A percentile compares a stretch with the other conserved stretches of the same genome.
Evolutionary conservation across 2,113 vertebrate species (phyloP).

Genomic region (Ciconia maguari): DNA sequence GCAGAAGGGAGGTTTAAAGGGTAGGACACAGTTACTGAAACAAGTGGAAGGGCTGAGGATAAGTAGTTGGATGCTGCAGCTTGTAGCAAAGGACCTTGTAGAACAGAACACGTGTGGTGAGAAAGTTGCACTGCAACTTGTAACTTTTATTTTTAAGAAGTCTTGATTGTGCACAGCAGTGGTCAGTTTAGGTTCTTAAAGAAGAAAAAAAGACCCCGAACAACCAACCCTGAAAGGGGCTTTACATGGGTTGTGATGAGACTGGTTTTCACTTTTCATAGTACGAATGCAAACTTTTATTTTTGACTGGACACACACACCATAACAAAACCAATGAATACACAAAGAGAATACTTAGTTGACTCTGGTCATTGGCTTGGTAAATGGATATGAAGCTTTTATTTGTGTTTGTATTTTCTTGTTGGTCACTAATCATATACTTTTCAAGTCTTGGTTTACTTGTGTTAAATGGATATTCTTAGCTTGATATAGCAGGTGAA

Average conservation of each 20-base stretch:
- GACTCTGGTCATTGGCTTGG: background rate
- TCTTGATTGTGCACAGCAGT: background rate
- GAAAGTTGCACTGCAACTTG: background rate
- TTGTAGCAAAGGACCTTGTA: background rate
- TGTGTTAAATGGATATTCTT: background rate
- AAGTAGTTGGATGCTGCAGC: background rate
- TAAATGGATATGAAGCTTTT: background rate
- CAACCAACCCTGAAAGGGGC: background rate
- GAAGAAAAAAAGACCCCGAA: background rate
- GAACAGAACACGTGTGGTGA: background rate
- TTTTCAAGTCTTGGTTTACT: background rate
- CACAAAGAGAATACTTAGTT: background rate
- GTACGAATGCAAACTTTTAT: background rate
- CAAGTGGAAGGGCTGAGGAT: background rate
- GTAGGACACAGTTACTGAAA: background rate
- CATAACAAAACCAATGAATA: background rate
- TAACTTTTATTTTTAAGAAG: background rate
- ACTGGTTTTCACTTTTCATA: background rate
- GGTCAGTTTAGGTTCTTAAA: background rate
- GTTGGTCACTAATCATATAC: background rate
- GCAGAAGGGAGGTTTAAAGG: background rate
- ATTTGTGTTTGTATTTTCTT: background rate
- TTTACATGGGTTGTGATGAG: background rate
- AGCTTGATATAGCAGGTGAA: background rate
- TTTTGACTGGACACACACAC: background rate